These are phyloP conservation scores for Nemotelus pantherinus DNA, from an alignment of 2,888 invertebrate species.

Conservation along the genomic window DNA sequence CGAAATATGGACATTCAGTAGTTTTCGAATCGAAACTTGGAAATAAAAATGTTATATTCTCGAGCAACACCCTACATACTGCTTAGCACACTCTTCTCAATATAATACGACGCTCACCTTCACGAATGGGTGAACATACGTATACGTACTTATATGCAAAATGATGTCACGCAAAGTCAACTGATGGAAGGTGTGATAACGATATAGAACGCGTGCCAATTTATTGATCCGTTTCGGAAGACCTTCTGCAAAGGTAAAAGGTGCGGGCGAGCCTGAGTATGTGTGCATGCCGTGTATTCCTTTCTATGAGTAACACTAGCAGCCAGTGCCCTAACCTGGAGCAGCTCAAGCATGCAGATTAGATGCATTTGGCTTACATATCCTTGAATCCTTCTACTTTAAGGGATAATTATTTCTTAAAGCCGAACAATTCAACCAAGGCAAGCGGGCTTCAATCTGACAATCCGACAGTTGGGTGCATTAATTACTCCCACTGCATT, in stretches of 20 bases:
- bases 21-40: background rate
- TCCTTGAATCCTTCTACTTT: constrained; percentile 30
- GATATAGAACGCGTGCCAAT: constrained; percentile 46
- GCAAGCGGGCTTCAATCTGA: background rate
- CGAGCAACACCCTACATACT: background rate
- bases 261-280: constrained; percentile 23
- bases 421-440: constrained; percentile 4
- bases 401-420: constrained; percentile 39
- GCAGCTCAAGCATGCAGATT: constrained; percentile 18
- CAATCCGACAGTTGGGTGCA: background rate
- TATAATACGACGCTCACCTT: constrained; percentile 21
- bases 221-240: constrained; percentile 44
- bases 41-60: background rate
- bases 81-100: background rate
- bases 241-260: constrained; percentile 34
- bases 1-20: background rate
- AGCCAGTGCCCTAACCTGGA: background rate
- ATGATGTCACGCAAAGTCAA: constrained; percentile 46
- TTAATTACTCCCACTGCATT: constrained; percentile 38
- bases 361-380: constrained; percentile 38
- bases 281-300: background rate
- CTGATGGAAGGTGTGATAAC: constrained; percentile 45
- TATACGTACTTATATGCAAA: constrained; percentile 33
- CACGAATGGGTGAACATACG: background rate
- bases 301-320: constrained; percentile 19